Percentiles rank a stretch among this genome's conserved stretches.
Conservation (phyloP, 1,140 invertebrate genomes). For the Diabrotica undecimpunctata region DNA sequence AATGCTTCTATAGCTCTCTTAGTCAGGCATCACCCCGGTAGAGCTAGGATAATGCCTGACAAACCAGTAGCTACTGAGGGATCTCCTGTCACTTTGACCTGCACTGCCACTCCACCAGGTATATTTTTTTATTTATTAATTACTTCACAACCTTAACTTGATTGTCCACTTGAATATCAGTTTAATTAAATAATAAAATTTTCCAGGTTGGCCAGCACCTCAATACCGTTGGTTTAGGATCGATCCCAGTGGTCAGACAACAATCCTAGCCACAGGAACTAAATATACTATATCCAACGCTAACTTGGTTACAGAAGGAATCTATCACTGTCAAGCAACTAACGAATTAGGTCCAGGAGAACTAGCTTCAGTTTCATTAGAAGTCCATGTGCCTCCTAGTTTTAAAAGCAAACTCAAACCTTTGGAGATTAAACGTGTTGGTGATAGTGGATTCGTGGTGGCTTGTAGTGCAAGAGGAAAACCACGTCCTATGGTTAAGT, state of each 20-base stretch:
- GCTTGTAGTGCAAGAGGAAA: constrained; percentile 84
- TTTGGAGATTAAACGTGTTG: constrained; percentile 74
- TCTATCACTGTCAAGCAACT: constrained; percentile 83
- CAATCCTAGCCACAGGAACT: constrained; percentile 67
- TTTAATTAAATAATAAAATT: background rate
- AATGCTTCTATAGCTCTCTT: constrained; percentile 74
- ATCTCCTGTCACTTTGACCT: constrained; percentile 77
- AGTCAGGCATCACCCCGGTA: constrained; percentile 84
- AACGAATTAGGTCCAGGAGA: constrained; percentile 85
- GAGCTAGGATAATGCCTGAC: constrained; percentile 76
- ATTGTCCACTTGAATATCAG: background rate
- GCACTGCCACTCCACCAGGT: constrained; percentile 72
- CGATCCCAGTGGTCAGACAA: constrained; percentile 58
- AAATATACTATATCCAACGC: constrained; percentile 83
- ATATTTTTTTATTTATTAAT: background rate
- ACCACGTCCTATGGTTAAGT: constrained; percentile 75
- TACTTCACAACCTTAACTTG: background rate
- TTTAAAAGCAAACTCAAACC: constrained; percentile 80
- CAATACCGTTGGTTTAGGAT: constrained; percentile 84
- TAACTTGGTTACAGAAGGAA: constrained; percentile 78
- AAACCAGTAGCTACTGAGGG: constrained; percentile 82
- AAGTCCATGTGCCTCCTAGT: constrained; percentile 82
- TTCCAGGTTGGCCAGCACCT: constrained; percentile 79
- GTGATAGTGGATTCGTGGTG: constrained; percentile 74
- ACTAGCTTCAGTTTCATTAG: constrained; percentile 73